A percentile compares a stretch with the other conserved stretches of the same genome.
Evolutionary conservation across 2,888 invertebrate species (phyloP).

Genomic region (Pandemis cinnamomeana): DNA sequence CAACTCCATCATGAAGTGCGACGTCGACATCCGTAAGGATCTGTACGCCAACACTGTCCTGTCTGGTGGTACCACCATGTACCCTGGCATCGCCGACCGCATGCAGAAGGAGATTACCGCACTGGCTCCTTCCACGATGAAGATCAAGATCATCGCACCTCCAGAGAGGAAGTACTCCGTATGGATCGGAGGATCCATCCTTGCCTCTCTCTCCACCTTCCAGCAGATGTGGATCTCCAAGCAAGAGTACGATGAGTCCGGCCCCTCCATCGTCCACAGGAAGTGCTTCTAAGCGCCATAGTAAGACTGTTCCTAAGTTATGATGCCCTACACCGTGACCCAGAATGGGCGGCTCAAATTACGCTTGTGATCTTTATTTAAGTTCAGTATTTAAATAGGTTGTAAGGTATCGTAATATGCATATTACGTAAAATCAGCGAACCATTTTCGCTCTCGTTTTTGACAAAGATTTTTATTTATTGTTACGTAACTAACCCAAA

Average conservation of each 20-base stretch:
- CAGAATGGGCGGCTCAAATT: conserved; percentile 77
- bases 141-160: conserved; percentile 97
- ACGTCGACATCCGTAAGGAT: conserved; percentile 98
- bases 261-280: conserved; percentile 97
- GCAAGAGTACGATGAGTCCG: conserved; percentile 98
- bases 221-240: conserved; percentile 98
- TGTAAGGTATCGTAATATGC: conserved; percentile 84
- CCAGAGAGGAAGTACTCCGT: conserved; percentile 98
- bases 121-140: conserved; percentile 95
- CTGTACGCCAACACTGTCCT: conserved; percentile 97
- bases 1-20: conserved; percentile 99
- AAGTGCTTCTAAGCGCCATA: conserved; percentile 88
- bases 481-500: conserved; percentile 79
- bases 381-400: conserved; percentile 83
- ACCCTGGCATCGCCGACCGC: conserved; percentile 96
- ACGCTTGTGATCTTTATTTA: conserved; percentile 83
- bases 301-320: conserved; percentile 77
- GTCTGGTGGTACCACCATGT: conserved; percentile 97
- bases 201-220: conserved; percentile 96
- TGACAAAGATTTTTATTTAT: conserved; percentile 83
- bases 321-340: conserved; percentile 81
- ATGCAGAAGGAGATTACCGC: conserved; percentile 97
- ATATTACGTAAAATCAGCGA: conserved; percentile 78
- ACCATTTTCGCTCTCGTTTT: conserved; percentile 66
- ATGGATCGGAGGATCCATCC: conserved; percentile 97